Evolutionary conservation across 1,140 invertebrate genomes (phyloP).

Genomic region (Heliconius eleuchia): DNA sequence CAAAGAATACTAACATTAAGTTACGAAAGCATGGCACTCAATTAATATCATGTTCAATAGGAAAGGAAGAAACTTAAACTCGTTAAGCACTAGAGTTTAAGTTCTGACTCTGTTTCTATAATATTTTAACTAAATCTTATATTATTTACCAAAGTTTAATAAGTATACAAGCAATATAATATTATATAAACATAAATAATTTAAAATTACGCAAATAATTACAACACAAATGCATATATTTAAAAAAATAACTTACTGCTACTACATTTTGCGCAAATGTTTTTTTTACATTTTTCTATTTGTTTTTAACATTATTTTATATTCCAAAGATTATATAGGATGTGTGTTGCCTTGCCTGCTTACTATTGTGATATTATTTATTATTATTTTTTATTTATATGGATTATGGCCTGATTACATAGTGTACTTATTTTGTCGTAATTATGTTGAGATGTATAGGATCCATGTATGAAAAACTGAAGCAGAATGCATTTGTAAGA

Average conservation of each 20-base stretch:
- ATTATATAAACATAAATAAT: neutral
- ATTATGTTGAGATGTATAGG: neutral
- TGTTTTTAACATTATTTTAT: slow-evolving; percentile 13
- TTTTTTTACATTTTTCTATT: slow-evolving; percentile 4
- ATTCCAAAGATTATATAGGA: slow-evolving; percentile 36
- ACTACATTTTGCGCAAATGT: slow-evolving; percentile 2
- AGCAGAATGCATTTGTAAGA: slow-evolving; percentile 22
- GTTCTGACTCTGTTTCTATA: neutral
- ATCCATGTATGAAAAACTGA: neutral
- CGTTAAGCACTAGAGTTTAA: neutral
- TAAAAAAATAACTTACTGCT: neutral
- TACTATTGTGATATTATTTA: slow-evolving; percentile 40
- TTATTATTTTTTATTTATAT: neutral
- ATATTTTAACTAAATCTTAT: neutral
- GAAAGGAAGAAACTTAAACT: neutral
- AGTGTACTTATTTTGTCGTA: neutral
- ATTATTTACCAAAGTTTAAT: neutral
- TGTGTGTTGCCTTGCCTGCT: neutral
- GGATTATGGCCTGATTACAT: neutral
- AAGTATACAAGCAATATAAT: neutral
- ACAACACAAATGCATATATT: neutral
- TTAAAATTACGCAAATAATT: neutral
- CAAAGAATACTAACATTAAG: neutral
- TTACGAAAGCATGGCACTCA: neutral
- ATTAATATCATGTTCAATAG: neutral